Base-by-base conservation (phyloP, 53 echinoderm and acorn worm genomes). In the Paelopatides confundens region DNA sequence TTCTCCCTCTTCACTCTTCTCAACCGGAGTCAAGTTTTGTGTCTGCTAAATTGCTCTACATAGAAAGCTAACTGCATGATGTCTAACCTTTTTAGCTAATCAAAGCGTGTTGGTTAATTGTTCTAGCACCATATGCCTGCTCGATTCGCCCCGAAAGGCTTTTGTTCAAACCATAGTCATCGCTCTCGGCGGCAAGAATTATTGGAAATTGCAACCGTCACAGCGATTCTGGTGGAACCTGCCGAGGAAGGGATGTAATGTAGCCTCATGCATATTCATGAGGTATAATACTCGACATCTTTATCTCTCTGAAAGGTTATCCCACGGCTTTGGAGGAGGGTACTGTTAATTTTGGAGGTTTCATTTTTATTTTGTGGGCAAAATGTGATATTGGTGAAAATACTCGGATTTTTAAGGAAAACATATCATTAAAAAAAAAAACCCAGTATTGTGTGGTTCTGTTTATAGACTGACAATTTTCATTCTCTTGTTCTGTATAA, bases 1-100 rank as follows among this genome's bases (percentile, higher is more conserved):
- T 68, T 33, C 31, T 24, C 46, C 40, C 2, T 11, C 39, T 27
- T 39, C 74, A 39, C 21, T 74, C 46, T 74, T 74, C 74, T 74
- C 74, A 8, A 37, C 74, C 40, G 39, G 46, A 40, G n/a, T 74
- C 34, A 27, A 39, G 38, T 39, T 21, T 46, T 43, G 43, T 43
- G 43, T 43, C 6, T 23, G 58, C 58, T 58, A 58, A 58, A 58
- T 21, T 58, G 58, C 58, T 58, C 58, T 23, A 15, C 2, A 21
- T 58, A 26, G n/a, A 58, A 58, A 58, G 58, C 58, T 74, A 39
- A 74, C 74, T 46, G 74, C 24, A 39, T 74, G 74, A 74, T 35
- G 74, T 46, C 74, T 74, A 74, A 74, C 74, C 74, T 74, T 74
- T 74, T 74, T 39, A 74, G 74, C 74, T 74, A 74, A 74, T 74